Evolutionary conservation across 2,113 vertebrate species (phyloP).

Genomic region (Malurus alboscapulatus): DNA sequence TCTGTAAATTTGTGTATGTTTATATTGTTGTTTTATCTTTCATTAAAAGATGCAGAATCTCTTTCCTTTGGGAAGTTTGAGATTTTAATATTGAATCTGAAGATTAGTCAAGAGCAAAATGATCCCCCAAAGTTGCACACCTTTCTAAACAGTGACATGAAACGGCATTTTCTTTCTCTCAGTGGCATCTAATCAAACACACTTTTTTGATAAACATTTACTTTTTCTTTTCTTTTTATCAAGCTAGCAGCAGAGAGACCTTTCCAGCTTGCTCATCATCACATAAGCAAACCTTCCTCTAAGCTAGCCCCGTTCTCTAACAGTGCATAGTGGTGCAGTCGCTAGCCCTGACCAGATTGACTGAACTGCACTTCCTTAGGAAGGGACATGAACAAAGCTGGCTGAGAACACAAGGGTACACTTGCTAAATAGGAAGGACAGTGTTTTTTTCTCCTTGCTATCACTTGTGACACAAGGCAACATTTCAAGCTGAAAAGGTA

Average conservation of each 20-base stretch:
- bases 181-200: constrained; percentile 48
- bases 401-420: neutral
- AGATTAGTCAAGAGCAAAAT: constrained; percentile 35
- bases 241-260: constrained; percentile 37
- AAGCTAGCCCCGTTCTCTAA: accelerated
- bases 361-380: neutral
- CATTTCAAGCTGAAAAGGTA: neutral
- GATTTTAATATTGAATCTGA: constrained; percentile 48
- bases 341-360: accelerated
- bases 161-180: constrained; percentile 66
- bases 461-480: neutral
- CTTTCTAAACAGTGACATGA: constrained; percentile 41
- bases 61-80: constrained; percentile 70
- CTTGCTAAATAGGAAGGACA: neutral
- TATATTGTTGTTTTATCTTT: constrained; percentile 84
- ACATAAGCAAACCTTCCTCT: neutral
- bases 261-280: constrained; percentile 31
- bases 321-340: accelerated
- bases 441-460: neutral
- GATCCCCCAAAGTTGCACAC: constrained; percentile 1
- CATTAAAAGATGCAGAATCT: constrained; percentile 83
- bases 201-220: constrained; percentile 31
- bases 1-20: constrained; percentile 88
- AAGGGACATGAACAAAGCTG: neutral
- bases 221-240: constrained; percentile 44